These are phyloP conservation scores for Limnothrissa miodon DNA, from an alignment of 2,113 vertebrate genomes.

Conservation along the genomic window DNA sequence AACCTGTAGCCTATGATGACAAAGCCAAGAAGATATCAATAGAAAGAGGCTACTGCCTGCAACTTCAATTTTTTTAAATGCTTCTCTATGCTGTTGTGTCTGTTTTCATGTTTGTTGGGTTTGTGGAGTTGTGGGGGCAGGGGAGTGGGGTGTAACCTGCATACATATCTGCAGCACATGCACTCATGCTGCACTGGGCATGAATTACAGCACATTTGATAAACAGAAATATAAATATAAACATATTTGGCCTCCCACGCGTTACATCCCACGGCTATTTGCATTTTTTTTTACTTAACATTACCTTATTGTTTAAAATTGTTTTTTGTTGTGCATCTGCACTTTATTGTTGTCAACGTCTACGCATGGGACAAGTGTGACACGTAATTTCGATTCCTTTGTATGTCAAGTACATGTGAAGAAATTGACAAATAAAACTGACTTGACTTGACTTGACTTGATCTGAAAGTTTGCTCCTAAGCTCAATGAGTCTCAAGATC, in stretches of 20 bases:
- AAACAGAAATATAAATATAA: not conserved
- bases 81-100: not conserved
- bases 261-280: too few species aligned
- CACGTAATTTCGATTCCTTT: too few species aligned
- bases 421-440: too few species aligned
- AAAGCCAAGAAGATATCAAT: not conserved
- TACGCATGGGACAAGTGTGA: too few species aligned
- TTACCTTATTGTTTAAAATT: too few species aligned
- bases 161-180: not conserved
- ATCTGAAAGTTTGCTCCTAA: not conserved
- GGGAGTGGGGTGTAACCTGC: too few species aligned
- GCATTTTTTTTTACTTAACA: too few species aligned
- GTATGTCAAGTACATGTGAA: too few species aligned
- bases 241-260: not conserved
- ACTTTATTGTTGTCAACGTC: too few species aligned
- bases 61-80: not conserved
- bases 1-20: not conserved
- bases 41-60: not conserved
- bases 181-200: conserved; percentile 4
- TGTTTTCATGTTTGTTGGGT: too few species aligned
- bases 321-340: too few species aligned
- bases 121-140: not conserved
- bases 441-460: too few species aligned
- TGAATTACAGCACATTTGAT: not conserved
- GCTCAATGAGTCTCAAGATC: not conserved